phyloP scores from a whole-genome alignment of 2,113 vertebrate genomes.

The Crypturellus undulatus region DNA sequence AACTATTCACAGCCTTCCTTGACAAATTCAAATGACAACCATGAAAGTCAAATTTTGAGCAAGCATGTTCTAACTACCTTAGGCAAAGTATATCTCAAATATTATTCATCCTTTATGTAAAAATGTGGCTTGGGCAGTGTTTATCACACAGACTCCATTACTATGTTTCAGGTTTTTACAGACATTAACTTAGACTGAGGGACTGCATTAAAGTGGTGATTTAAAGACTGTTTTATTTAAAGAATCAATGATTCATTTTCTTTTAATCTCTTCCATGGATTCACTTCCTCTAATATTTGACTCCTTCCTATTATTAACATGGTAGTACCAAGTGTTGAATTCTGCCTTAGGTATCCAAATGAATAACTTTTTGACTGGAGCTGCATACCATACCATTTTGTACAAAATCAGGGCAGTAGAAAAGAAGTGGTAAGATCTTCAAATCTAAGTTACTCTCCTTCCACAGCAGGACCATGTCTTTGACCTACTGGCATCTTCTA shows the following conservation, averaged over 20 bases:
- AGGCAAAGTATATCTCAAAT: neutral
- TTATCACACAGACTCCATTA: neutral
- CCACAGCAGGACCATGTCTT: neutral
- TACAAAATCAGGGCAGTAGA: neutral
- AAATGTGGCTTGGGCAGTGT: neutral
- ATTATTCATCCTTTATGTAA: neutral
- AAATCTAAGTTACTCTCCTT: neutral
- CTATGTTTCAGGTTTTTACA: neutral
- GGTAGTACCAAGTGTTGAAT: neutral
- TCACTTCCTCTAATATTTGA: neutral
- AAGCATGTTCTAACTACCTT: neutral
- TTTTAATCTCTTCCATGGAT: neutral
- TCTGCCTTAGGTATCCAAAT: neutral
- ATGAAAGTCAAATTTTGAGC: slow-evolving; percentile 45
- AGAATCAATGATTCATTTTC: neutral
- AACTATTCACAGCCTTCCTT: slow-evolving; percentile 9
- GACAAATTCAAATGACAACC: slow-evolving; percentile 43
- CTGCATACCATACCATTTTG: neutral
- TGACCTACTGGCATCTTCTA: neutral
- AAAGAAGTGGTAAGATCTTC: neutral
- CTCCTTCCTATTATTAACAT: neutral
- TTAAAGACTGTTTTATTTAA: neutral
- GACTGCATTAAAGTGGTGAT: neutral
- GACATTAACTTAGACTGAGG: neutral
- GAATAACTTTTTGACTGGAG: neutral